These are phyloP conservation scores for Phrixothrix hirtus DNA, from an alignment of 2,888 invertebrate genomes.

Conservation along the genomic window DNA sequence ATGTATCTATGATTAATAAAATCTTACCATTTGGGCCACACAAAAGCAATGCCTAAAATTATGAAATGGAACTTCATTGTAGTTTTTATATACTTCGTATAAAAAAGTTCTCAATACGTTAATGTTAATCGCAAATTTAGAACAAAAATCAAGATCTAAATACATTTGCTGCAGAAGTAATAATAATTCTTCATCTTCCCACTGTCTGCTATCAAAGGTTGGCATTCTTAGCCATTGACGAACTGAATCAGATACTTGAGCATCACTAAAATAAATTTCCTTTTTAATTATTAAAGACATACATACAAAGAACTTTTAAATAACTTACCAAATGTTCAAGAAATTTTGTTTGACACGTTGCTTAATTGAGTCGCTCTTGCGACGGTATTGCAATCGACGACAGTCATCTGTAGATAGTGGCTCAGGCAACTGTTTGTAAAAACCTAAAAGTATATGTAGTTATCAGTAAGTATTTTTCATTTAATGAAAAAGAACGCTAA, in stretches of 20 bases:
- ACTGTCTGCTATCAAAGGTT: constrained; percentile 79
- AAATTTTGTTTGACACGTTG: constrained; percentile 64
- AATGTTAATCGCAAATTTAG: constrained; percentile 75
- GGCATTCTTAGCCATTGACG: constrained; percentile 68
- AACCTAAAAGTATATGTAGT: constrained; percentile 59
- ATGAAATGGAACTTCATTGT: constrained; percentile 86
- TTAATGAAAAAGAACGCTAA: no score
- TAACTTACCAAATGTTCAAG: constrained; percentile 63
- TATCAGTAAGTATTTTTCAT: no score
- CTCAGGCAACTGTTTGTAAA: constrained; percentile 65
- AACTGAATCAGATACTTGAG: constrained; percentile 65
- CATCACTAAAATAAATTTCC: constrained; percentile 61
- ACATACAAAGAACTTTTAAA: constrained; percentile 19
- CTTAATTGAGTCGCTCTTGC: constrained; percentile 64
- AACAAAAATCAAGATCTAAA: constrained; percentile 73
- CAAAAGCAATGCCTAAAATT: constrained; percentile 87
- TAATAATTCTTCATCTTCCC: constrained; percentile 80
- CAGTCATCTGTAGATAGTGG: constrained; percentile 62
- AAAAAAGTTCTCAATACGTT: constrained; percentile 71
- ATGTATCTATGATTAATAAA: background rate
- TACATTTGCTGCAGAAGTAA: constrained; percentile 81
- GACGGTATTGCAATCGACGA: constrained; percentile 61
- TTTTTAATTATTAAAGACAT: constrained; percentile 18
- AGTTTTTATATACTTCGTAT: constrained; percentile 77
- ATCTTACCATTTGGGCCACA: constrained; percentile 82